Conservation (phyloP, 2,797 vertebrate species). For the Streptopelia turtur region DNA sequence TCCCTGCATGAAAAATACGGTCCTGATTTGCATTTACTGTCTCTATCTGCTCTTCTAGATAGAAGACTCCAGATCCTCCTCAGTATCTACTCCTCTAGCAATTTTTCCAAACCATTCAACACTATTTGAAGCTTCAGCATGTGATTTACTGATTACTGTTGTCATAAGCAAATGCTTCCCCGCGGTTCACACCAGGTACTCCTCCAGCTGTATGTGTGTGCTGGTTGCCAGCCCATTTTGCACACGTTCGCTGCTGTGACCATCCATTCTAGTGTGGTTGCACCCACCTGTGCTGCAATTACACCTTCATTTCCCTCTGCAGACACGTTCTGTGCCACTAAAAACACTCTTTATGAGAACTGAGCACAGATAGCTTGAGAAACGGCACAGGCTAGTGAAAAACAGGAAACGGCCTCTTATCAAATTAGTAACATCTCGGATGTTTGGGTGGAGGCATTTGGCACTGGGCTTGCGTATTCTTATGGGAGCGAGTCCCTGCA, state of each 20-base stretch:
- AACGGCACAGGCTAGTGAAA: slow-evolving; percentile 19
- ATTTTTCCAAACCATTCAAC: neutral
- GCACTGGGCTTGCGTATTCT: slow-evolving; percentile 24
- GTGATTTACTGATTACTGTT: neutral
- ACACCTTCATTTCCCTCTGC: neutral
- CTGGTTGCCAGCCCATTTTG: neutral
- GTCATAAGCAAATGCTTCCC: neutral
- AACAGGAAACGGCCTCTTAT: slow-evolving; percentile 66
- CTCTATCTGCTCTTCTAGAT: neutral
- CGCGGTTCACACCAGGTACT: neutral
- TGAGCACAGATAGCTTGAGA: neutral
- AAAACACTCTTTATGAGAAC: neutral
- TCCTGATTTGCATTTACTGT: neutral
- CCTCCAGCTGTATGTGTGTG: neutral
- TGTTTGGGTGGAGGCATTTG: slow-evolving; percentile 62
- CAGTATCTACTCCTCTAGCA: neutral
- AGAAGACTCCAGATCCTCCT: neutral
- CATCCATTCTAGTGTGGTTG: neutral
- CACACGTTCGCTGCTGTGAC: neutral
- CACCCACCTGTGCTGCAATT: slow-evolving; percentile 12
- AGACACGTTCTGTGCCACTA: neutral
- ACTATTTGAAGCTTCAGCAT: neutral
- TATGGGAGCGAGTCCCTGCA: neutral
- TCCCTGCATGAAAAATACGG: neutral
- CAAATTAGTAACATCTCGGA: slow-evolving; percentile 41